Evolutionary conservation across 2,113 vertebrate genomes (phyloP).

Genomic region (Cisticola juncidis): DNA sequence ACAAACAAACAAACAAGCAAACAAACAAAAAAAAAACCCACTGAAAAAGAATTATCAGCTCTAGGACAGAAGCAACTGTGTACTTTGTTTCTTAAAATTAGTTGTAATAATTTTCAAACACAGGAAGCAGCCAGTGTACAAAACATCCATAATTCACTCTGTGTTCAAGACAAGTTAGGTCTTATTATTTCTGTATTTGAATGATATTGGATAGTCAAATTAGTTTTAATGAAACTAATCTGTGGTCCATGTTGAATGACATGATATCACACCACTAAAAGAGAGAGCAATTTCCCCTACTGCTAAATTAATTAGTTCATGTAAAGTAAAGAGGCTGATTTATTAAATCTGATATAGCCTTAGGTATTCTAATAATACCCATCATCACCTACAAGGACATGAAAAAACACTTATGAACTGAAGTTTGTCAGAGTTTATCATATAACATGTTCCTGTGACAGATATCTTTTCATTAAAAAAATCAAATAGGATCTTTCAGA

Average conservation of each 20-base stretch:
- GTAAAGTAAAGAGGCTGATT: conserved; percentile 27
- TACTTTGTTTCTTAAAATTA: background rate
- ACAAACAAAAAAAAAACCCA: too few relatives aligned
- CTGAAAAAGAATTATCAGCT: background rate
- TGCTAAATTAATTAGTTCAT: conserved; percentile 63
- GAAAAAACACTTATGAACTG: background rate
- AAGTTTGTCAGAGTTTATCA: background rate
- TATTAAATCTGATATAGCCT: conserved; percentile 26
- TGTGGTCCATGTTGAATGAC: conserved; percentile 34
- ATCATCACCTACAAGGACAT: background rate
- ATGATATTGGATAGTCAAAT: conserved; percentile 29
- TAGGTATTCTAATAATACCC: conserved; percentile 7
- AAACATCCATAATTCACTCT: background rate
- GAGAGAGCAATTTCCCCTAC: background rate
- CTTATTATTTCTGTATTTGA: background rate
- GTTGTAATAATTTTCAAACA: background rate
- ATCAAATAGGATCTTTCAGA: background rate
- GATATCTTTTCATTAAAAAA: background rate
- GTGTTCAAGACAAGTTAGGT: background rate
- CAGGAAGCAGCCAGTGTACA: background rate
- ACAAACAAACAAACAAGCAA: too few relatives aligned
- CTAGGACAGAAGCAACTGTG: background rate
- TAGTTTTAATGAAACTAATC: conserved; percentile 55
- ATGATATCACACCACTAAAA: conserved; percentile 12
- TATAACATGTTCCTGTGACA: background rate